Evolutionary conservation across 2,113 vertebrate species (phyloP).

Genomic region (Sylvilagus bachmani): DNA sequence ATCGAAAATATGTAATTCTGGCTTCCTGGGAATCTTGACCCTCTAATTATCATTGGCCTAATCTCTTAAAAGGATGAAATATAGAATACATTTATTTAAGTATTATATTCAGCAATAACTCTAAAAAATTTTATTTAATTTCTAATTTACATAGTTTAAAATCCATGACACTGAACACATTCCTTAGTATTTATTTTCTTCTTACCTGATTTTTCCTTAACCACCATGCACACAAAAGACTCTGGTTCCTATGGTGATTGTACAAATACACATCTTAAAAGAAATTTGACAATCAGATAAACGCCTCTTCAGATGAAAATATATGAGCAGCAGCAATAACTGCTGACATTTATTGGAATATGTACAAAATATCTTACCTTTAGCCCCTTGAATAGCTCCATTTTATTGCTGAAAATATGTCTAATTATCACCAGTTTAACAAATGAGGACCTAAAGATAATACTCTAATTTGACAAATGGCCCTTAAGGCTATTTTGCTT

Average conservation of each 20-base stretch:
- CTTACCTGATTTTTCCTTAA: constrained; percentile 28
- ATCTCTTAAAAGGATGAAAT: not conserved
- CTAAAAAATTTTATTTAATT: constrained; percentile 40
- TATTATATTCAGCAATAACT: not conserved
- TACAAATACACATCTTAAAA: not conserved
- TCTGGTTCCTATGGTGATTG: not conserved
- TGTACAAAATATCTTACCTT: not conserved
- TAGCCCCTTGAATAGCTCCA: not conserved
- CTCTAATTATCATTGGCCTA: not conserved
- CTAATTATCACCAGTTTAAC: constrained; percentile 2
- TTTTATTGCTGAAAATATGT: constrained; percentile 16
- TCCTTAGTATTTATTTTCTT: not conserved
- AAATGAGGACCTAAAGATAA: constrained; percentile 24
- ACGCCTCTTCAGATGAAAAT: constrained; percentile 30
- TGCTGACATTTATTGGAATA: not conserved
- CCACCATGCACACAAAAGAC: not conserved
- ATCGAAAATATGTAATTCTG: not conserved
- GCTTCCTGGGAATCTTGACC: not conserved
- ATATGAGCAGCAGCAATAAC: not conserved
- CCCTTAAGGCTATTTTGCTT: not conserved
- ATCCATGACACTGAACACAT: not conserved
- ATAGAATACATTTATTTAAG: constrained; percentile 12
- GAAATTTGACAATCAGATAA: constrained; percentile 48
- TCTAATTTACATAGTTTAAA: not conserved
- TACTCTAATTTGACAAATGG: not conserved